phyloP scores from a whole-genome alignment of 2,113 vertebrate species.

The Oxyura jamaicensis region DNA sequence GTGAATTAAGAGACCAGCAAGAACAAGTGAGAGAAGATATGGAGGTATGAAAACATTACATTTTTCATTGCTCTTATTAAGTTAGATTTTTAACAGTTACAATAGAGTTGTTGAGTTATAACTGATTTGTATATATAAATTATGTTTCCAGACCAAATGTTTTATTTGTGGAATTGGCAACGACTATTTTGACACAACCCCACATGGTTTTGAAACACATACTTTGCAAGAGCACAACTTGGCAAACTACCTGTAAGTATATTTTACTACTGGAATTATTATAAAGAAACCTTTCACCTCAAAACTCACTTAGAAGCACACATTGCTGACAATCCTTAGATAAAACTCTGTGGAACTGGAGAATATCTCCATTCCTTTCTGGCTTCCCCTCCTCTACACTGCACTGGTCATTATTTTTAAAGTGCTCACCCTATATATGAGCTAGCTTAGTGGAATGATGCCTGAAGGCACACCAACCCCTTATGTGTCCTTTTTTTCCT shows the following conservation, averaged over 20 bases:
- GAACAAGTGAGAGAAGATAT: conserved; percentile 99
- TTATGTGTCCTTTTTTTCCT: not conserved
- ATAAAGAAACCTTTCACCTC: not conserved
- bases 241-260: conserved; percentile 98
- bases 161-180: conserved; percentile 99
- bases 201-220: conserved; percentile 97
- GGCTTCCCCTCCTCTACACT: not conserved
- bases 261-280: not conserved
- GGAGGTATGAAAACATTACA: conserved; percentile 83
- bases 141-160: conserved; percentile 90
- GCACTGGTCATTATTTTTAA: not conserved
- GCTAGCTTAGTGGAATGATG: not conserved
- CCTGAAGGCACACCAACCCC: not conserved
- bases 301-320: not conserved
- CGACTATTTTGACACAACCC: conserved; percentile 97
- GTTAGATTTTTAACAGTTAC: not conserved
- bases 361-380: not conserved
- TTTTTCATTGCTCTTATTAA: not conserved
- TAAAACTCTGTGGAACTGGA: not conserved
- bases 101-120: not conserved
- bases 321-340: not conserved
- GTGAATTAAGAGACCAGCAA: conserved; percentile 97
- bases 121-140: not conserved
- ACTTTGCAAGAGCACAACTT: conserved; percentile 99
- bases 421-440: not conserved